Evolutionary conservation across 2,888 invertebrate genomes (phyloP), one percentile per base, ranked within the genome.

Genomic region (Coecobrya sp.): DNA sequence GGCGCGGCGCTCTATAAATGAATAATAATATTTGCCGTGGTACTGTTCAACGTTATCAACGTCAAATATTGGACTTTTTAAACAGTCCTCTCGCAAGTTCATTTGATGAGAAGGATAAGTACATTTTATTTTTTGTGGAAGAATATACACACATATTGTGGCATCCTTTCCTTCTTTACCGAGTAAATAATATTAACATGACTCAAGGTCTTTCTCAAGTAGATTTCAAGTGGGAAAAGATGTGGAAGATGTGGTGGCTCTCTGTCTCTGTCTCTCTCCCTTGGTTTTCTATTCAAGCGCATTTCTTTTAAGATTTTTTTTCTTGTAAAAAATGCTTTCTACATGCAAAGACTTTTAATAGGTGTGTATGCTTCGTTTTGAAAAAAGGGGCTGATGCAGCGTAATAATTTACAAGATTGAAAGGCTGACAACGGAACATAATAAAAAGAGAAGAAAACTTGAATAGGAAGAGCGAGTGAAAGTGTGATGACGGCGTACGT

Each of bases 161-260:
- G 30, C 30, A 68, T 30, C 68, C 68, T n/a, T 62, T 62, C 25
- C 62, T 68, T 30, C 68, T 30, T 10, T 16, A 30, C 30, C 68
- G 16, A 27, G 27, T 30, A 68, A 68, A 62, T 62, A 11, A 62
- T 25, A 25, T 19, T 25, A 62, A 62, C 10, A 59, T 22, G 65
- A 76, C 73, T 76, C 86, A 86, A 86, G 86, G 86, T 76, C 86
- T 76, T 86, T 59, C 76, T 86, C 86, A 86, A 76, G 76, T 86
- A 19, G 42, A 81, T 85, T 62, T 68, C 65, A 27, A 55, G 68
- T 52, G 16, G 45, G 10, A 55, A 27, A 84, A 62, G 36, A 84
- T 22, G 62, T 19, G n/a, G n/a, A n/a, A n/a, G n/a, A n/a, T n/a
- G n/a, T n/a, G n/a, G n/a, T n/a, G 27, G 19, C 13, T 62, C 25